Conservation (phyloP, 2,797 vertebrate species). For the Phylloscopus collybita region DNA sequence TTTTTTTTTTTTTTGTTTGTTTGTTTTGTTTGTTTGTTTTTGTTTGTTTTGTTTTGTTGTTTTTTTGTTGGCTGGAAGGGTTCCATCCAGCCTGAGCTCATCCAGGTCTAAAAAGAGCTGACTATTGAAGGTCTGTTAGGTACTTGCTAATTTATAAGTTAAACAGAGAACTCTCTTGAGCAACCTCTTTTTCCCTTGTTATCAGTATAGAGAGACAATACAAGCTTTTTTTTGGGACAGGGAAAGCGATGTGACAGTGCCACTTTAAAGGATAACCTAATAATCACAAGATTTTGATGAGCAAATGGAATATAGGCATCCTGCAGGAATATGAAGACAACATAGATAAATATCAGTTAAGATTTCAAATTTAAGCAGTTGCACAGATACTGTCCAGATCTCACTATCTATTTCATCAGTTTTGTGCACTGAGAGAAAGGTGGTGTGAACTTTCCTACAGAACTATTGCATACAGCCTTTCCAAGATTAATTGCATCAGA, state of each 20-base stretch:
- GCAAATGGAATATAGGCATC: neutral
- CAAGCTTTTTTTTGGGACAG: neutral
- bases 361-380: neutral
- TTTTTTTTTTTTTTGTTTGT: neutral
- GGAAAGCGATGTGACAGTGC: neutral
- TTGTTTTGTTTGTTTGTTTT: neutral
- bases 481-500: neutral
- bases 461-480: neutral
- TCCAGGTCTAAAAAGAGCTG: neutral
- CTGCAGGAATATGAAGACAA: neutral
- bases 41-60: neutral
- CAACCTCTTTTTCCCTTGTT: neutral
- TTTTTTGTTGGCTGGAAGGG: neutral
- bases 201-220: neutral
- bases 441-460: neutral
- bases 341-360: neutral
- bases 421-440: neutral
- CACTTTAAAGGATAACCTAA: neutral
- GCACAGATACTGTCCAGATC: neutral
- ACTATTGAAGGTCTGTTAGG: neutral
- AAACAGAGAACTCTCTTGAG: neutral
- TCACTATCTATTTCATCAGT: neutral
- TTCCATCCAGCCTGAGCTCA: neutral
- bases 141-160: neutral
- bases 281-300: neutral